Base-by-base conservation (phyloP, 2,113 vertebrate species). In the Colossoma macropomum region DNA sequence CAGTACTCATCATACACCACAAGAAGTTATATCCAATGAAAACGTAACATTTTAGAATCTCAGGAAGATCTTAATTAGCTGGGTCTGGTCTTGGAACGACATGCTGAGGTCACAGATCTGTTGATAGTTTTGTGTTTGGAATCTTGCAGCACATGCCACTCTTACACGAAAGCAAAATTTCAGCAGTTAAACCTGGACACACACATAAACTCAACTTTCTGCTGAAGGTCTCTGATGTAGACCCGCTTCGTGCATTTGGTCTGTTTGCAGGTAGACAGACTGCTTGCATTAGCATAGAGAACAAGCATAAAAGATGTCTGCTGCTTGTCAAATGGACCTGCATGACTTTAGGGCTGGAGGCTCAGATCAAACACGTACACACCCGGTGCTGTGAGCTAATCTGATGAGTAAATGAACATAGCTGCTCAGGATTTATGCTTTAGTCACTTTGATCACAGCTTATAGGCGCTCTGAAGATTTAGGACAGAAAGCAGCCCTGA, bases 321-420 rank as follows among this genome's bases (percentile, higher is more conserved):
- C 34, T 71, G 68, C 21, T n/a, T 45, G 68, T 45, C 68, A 41
- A 69, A 34, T n/a, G 32, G 66, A 38, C 66, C 66, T 69, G 66
- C 38, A 23, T 41, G 30, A 38, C 66, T 23, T 62, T 34, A 69
- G 19, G 34, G 66, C 34, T 69, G 66, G 21, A 38, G 28, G 65
- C 32, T 8, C 41, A 41, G 21, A 71, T 71, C 41, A 62, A 62
- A 25, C 68, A 41, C 68, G 25, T 38, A 38, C 38, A 28, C 9
- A n/a, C 23, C 34, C 34, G 25, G 38, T 25, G 68, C 34, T 45
- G 54, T 56, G 38, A 38, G 41, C 19, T n/a, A 41, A 45, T 71
- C 41, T 45, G 21, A 71, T 45, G 66, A 69, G 66, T 38, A 69
- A 23, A 38, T 23, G 23, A 71, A 71, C 68, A 71, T n/a, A 45